These are phyloP conservation scores for Cynocephalus volans DNA, from an alignment of 2,113 vertebrate genomes.

Conservation along the genomic window DNA sequence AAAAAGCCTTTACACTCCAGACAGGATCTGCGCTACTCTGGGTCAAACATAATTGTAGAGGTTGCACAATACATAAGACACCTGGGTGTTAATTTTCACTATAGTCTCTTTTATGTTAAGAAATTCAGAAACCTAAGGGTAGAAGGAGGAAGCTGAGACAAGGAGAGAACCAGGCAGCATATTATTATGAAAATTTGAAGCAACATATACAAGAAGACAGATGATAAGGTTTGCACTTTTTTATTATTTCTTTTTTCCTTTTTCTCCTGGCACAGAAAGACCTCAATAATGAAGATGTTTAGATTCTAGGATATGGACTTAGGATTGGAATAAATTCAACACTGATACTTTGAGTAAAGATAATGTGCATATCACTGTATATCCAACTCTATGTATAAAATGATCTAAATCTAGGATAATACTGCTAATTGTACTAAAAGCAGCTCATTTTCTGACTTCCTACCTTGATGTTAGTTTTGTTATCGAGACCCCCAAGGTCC, in stretches of 20 bases:
- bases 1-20: background rate
- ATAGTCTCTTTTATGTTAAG: background rate
- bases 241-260: conserved; percentile 42
- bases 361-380: background rate
- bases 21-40: background rate
- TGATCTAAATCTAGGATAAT: background rate
- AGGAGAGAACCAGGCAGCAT: background rate
- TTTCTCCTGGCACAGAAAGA: background rate
- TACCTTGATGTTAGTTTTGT: background rate
- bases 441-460: background rate
- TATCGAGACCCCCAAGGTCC: background rate
- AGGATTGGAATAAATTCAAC: background rate
- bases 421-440: background rate
- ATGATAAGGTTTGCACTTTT: background rate
- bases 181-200: background rate
- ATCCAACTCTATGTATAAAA: background rate
- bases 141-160: background rate
- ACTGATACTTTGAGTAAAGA: background rate
- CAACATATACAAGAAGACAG: background rate
- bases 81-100: background rate
- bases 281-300: background rate
- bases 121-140: background rate
- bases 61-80: background rate
- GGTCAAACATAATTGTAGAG: background rate
- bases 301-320: conserved; percentile 10